Base-by-base conservation (phyloP, 2,888 invertebrate genomes). In the Serripes groenlandicus region DNA sequence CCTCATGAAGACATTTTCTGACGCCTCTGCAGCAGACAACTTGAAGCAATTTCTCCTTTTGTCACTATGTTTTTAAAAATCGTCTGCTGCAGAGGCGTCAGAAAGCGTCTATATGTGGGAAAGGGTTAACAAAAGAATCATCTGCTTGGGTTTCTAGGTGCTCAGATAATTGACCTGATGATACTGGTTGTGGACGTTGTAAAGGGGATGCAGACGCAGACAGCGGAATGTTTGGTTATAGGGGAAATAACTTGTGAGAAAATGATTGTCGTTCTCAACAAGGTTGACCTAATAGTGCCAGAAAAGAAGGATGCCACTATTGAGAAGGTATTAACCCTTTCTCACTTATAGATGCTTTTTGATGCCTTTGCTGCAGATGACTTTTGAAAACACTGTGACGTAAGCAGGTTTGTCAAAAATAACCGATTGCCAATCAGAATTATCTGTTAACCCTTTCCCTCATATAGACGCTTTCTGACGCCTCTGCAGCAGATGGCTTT, bases 151-250 rank as follows among this genome's bases (percentile, higher is more conserved):
- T 42, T 42, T 42, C 66, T 91, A 96, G 96, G 97, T 30, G 96
- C 96, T 1, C 97, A 97, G 93, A 97, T 97, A 58, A 96, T 97
- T 88, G 97, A 97, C 92, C 91, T 97, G 83, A 96, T 97, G 95
- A 91, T 97, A 75, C 94, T 97, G 32, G 96, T 97, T 7, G 95
- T 97, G 78, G 97, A 97, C 92, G 95, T 96, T 1, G 96, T 96
- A 1, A 97, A 97, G 94, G 97, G 97, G 15, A 95, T 97, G 88
- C 97, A 97, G 94, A 96, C 97, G 0, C 97, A 97, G 94, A 97
- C 97, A 0, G 97, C 97, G 0, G 97, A 97, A 93, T 97, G 97
- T 91, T 95, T 97, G 0, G 95, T 97, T 1, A 96, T 97, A 84
- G 97, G 96, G 26, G 96, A 97, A 91, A 95, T 97, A 64, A 95